A percentile compares a stretch with the other conserved stretches of the same genome.
Evolutionary conservation across 2,797 vertebrate genomes (phyloP).

Genomic region (Takifugu rubripes): DNA sequence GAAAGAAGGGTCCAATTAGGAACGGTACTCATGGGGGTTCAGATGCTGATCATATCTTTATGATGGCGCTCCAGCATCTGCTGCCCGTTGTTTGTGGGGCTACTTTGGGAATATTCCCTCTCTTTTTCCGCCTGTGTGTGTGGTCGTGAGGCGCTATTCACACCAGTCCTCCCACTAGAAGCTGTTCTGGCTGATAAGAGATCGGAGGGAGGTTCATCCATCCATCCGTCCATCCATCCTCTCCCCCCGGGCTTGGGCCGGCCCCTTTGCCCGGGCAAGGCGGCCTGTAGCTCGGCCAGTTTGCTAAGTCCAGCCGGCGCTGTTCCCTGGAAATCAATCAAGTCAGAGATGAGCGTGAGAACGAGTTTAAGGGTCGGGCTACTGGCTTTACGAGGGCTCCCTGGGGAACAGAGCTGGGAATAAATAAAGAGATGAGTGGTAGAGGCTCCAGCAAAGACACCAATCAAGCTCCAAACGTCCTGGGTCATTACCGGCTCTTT

Average conservation of each 20-base stretch:
- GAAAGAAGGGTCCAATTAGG: background rate
- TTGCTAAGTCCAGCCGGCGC: conserved; percentile 41
- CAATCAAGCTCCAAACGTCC: conserved; percentile 27
- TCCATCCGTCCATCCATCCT: conserved; percentile 33
- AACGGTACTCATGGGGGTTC: conserved; percentile 12
- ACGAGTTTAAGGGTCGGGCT: conserved; percentile 38
- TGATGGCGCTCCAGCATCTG: background rate
- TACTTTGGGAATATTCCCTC: conserved; percentile 47
- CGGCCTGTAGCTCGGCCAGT: conserved; percentile 46
- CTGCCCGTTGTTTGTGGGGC: conserved; percentile 49
- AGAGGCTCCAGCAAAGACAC: conserved; percentile 26
- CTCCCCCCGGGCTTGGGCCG: conserved; percentile 25
- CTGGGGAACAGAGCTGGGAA: conserved; percentile 45
- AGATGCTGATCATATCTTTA: conserved; percentile 37
- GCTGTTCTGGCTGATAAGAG: conserved; percentile 76
- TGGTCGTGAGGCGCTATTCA: conserved; percentile 25
- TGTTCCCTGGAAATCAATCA: conserved; percentile 67
- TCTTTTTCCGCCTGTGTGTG: background rate
- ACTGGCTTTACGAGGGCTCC: conserved; percentile 39
- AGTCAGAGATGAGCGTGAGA: conserved; percentile 63
- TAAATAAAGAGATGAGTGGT: conserved; percentile 3
- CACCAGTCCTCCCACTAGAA: conserved; percentile 42
- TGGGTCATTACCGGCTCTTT: conserved; percentile 4
- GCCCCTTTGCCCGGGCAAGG: conserved; percentile 38
- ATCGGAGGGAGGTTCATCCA: conserved; percentile 48